phyloP scores from a whole-genome alignment of 2,888 invertebrate genomes.

The Griposia aprilina region DNA sequence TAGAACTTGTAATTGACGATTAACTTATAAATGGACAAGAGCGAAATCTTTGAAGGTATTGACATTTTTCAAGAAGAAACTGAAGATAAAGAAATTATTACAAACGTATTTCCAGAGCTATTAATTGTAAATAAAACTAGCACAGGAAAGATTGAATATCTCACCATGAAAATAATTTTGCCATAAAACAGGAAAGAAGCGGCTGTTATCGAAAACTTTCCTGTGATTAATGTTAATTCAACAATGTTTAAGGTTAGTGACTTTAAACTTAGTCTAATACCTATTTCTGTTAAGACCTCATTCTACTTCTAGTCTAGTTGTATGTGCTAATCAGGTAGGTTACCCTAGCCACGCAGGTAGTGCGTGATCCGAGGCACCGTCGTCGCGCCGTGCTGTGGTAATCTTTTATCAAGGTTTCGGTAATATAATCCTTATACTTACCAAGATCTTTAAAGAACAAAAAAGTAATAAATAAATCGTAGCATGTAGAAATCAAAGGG shows the following conservation, averaged over 20 bases:
- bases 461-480: slow-evolving; percentile 32
- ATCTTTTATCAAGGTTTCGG: slow-evolving; percentile 71
- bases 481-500: slow-evolving; percentile 6
- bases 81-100: too few relatives aligned
- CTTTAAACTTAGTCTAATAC: slow-evolving; percentile 17
- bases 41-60: too few relatives aligned
- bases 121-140: not conserved
- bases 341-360: slow-evolving; percentile 49
- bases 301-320: slow-evolving; percentile 6
- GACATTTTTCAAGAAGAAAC: too few relatives aligned
- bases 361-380: slow-evolving; percentile 54
- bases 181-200: slow-evolving; percentile 4
- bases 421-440: slow-evolving; percentile 70
- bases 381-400: slow-evolving; percentile 48
- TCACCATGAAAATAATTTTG: slow-evolving; percentile 2
- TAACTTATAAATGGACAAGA: not conserved
- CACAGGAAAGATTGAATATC: not conserved
- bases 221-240: not conserved
- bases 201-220: slow-evolving; percentile 5
- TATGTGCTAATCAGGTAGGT: slow-evolving; percentile 44
- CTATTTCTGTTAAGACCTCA: slow-evolving; percentile 21
- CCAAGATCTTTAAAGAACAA: slow-evolving; percentile 47
- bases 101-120: not conserved
- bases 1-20: not conserved
- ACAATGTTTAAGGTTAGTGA: not conserved